Base-by-base conservation (phyloP, 2,797 vertebrate genomes). In the Tinamus major region DNA sequence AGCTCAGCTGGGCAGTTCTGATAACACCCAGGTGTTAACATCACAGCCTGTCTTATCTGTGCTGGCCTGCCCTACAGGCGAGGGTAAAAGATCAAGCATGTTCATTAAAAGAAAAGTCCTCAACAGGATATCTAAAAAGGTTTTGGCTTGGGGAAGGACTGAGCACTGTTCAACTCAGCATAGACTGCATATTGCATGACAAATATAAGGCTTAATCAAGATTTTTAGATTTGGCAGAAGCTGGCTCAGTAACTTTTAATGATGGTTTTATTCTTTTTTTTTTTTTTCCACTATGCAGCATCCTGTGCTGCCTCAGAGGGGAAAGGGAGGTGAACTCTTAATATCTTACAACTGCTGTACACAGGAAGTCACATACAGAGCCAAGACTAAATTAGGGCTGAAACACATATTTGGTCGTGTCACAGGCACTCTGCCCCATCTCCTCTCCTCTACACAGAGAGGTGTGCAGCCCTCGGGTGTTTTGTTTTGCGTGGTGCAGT, bases 21-120 rank as follows among this genome's bases (percentile, higher is more conserved):
- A 41, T 82, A 78, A 58, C 2, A 4, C 29, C 33, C 87, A 81
- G 95, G 76, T 93, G 62, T 79, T 90, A 64, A 62, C 72, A 90
- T 63, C 3, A 4, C 77, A 37, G n/a, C 63, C 59, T 41, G n/a
- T 44, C 17, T 46, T 77, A 56, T 61, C 67, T 76, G 23, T 33
- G 83, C 56, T 85, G 51, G 21, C 35, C 79, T 72, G 61, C 29
- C 78, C 41, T 75, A n/a, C 37, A 31, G 80, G 51, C 44, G 10
- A 41, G 53, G 48, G 64, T 76, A 89, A 70, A 92, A 92, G 44
- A 79, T 71, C 48, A 79, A 72, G 39, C 72, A 26, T 2, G 11
- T 29, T 89, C 20, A 27, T 80, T 39, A 46, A n/a, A 46, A 89
- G 74, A 88, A 88, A 72, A 5, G 5, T 65, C 88, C 56, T 79